These are phyloP conservation scores for Eptesicus fuscus DNA, from an alignment of 2,113 vertebrate species.

Conservation along the genomic window DNA sequence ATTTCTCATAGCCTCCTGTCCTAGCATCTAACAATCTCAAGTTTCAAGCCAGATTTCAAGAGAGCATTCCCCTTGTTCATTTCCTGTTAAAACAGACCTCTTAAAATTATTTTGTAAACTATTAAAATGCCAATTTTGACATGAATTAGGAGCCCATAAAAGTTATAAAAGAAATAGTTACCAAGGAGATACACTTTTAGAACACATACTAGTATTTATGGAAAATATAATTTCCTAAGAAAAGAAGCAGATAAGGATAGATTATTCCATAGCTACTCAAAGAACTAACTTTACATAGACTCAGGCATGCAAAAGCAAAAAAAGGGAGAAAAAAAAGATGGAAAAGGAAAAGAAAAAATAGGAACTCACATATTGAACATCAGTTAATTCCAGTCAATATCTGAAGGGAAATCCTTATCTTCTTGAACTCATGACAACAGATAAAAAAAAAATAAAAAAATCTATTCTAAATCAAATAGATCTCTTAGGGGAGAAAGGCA, in stretches of 20 bases:
- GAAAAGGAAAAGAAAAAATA: background rate
- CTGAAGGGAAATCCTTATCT: background rate
- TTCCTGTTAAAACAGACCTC: background rate
- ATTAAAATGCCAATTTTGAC: background rate
- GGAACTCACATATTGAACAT: background rate
- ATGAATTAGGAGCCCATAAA: background rate
- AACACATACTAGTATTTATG: background rate
- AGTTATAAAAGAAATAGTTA: background rate
- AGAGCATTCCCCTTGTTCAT: background rate
- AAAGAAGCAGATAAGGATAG: background rate
- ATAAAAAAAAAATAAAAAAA: background rate
- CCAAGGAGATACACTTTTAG: background rate
- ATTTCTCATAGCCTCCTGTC: fast-evolving
- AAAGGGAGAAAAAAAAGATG: background rate
- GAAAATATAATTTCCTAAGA: background rate
- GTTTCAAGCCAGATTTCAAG: background rate
- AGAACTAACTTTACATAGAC: background rate
- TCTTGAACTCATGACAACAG: background rate
- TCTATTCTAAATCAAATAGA: background rate
- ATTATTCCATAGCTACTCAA: background rate
- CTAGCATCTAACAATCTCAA: background rate
- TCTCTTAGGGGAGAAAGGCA: background rate
- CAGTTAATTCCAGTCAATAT: background rate
- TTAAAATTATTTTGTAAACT: background rate
- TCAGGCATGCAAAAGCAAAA: background rate